Conservation (phyloP, 2,888 invertebrate species). For the Tenthredo distinguenda region DNA sequence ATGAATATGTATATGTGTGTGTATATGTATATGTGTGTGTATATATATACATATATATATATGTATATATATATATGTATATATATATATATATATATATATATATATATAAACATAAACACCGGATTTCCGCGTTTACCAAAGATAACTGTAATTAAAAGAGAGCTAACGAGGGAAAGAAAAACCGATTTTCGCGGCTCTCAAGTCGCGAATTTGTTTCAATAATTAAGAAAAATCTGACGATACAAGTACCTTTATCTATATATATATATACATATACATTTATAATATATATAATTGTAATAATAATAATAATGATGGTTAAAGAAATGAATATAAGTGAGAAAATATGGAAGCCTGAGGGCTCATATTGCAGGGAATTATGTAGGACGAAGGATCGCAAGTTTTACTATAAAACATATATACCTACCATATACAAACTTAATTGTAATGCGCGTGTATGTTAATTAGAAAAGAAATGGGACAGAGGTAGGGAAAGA, state of each 20-base stretch:
- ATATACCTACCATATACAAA: background rate
- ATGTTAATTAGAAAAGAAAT: background rate
- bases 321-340: background rate
- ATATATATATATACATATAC: no score
- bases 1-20: background rate
- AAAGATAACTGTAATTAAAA: constrained; percentile 15
- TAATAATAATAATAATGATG: background rate
- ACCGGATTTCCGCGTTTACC: constrained; percentile 30
- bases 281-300: background rate
- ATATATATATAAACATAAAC: background rate
- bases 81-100: background rate
- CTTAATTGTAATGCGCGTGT: background rate
- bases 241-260: no score
- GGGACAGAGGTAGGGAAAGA: background rate
- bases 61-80: background rate
- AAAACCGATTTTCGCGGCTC: background rate
- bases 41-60: background rate
- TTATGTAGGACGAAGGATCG: background rate
- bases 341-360: background rate
- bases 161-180: constrained; percentile 7
- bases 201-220: background rate
- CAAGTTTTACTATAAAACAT: background rate
- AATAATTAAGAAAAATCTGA: background rate
- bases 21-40: background rate
- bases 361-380: background rate